Percentiles rank a stretch among this genome's conserved stretches.
phyloP scores from a whole-genome alignment of 64 coral and sea anemone species.

The Cladopsammia gracilis region DNA sequence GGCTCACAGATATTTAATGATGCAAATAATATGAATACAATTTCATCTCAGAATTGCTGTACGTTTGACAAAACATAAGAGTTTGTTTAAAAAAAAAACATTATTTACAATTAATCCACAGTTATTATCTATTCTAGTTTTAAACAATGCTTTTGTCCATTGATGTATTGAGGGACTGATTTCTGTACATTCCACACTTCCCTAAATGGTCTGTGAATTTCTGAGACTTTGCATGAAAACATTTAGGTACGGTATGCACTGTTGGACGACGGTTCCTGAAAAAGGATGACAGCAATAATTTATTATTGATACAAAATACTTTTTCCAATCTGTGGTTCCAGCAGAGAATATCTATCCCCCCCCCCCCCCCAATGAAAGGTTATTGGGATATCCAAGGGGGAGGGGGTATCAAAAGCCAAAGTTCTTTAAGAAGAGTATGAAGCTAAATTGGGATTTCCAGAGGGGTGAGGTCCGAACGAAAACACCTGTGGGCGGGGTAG shows the following conservation, averaged over 20 bases:
- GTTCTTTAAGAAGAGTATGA: too few species aligned
- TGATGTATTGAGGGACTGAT: conserved; percentile 93
- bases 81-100: neutral
- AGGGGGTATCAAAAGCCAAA: too few species aligned
- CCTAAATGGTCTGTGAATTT: conserved; percentile 97
- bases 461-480: too few species aligned
- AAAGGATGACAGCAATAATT: conserved; percentile 1
- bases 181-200: conserved; percentile 98
- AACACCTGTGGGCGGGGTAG: too few species aligned
- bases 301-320: too few species aligned
- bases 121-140: neutral
- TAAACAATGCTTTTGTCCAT: conserved; percentile 97
- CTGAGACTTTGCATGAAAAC: conserved; percentile 98
- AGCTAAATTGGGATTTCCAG: too few species aligned
- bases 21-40: too few species aligned
- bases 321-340: neutral
- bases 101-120: neutral
- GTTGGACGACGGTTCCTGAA: conserved; percentile 85
- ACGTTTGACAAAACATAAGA: too few species aligned
- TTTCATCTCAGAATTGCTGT: too few species aligned
- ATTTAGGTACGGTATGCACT: conserved; percentile 98
- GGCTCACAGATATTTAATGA: too few species aligned
- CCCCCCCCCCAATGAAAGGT: too few species aligned
- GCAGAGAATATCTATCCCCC: neutral
- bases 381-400: too few species aligned